Conservation (phyloP, 2,113 vertebrate species). For the Chlamydotis undulata region DNA sequence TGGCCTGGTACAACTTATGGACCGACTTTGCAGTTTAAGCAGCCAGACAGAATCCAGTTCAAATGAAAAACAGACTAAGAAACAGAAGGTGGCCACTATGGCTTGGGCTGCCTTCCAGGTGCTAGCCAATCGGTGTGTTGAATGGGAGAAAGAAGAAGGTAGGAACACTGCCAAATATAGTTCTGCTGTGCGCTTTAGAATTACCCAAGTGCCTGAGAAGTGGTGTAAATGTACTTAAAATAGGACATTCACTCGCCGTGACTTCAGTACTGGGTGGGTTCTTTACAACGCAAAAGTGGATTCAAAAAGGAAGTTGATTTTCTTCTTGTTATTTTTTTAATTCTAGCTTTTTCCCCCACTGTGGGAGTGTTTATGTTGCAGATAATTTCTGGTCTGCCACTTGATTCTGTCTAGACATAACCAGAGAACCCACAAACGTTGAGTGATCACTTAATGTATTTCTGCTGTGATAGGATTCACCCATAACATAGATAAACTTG, state of each 20-base stretch:
- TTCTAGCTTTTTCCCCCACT: neutral
- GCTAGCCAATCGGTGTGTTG: conserved; percentile 95
- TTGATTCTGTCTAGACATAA: neutral
- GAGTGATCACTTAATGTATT: neutral
- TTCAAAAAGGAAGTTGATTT: neutral
- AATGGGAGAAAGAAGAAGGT: conserved; percentile 99
- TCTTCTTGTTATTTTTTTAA: neutral
- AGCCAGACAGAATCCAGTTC: conserved; percentile 93
- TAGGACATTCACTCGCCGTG: neutral
- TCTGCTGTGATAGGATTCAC: neutral
- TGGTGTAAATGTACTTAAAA: neutral
- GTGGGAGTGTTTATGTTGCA: neutral
- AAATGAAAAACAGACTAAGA: conserved; percentile 95
- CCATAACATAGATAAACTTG: neutral
- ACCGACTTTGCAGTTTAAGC: conserved; percentile 92
- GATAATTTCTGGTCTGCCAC: neutral
- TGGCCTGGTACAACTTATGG: conserved; percentile 97
- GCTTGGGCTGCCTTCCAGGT: conserved; percentile 99
- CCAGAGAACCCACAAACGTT: neutral
- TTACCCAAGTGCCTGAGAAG: neutral
- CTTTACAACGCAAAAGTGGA: neutral
- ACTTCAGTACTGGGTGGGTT: neutral
- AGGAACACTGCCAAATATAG: neutral
- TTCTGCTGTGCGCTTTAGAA: neutral
- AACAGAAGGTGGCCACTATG: conserved; percentile 98